Conservation (phyloP, 2,888 invertebrate genomes). For the Dynastes grantii region DNA sequence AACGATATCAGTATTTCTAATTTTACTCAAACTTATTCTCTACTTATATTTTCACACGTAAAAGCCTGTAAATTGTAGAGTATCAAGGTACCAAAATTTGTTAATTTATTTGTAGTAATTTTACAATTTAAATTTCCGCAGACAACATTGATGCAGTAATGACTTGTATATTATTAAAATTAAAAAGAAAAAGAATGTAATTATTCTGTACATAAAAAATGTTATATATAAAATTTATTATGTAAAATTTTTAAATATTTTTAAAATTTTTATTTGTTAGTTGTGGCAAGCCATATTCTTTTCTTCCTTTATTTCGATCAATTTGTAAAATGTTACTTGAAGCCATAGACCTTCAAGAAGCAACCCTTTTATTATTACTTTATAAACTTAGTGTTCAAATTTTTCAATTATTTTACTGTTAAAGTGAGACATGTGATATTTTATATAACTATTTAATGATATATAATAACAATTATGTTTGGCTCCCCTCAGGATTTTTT, state of each 20-base stretch:
- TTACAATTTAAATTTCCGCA: constrained; percentile 32
- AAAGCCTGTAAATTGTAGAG: constrained; percentile 1
- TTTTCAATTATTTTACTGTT: constrained; percentile 65
- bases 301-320: constrained; percentile 50
- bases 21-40: constrained; percentile 15
- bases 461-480: constrained; percentile 64
- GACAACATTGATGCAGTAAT: constrained; percentile 10
- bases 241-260: constrained; percentile 65
- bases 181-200: constrained; percentile 61
- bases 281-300: constrained; percentile 58
- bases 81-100: constrained; percentile 27
- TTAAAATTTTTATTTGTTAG: constrained; percentile 66
- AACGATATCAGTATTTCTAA: constrained; percentile 24
- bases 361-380: constrained; percentile 37
- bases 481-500: constrained; percentile 68
- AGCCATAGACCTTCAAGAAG: constrained; percentile 24
- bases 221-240: constrained; percentile 64
- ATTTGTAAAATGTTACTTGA: constrained; percentile 34
- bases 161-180: constrained; percentile 33
- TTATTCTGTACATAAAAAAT: constrained; percentile 67
- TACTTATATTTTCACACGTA: constrained; percentile 34
- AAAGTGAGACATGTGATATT: constrained; percentile 70
- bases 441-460: constrained; percentile 68
- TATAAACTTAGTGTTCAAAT: constrained; percentile 64
- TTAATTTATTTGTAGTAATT: constrained; percentile 35